A percentile compares a stretch with the other conserved stretches of the same genome.
Evolutionary conservation across 2,888 invertebrate genomes (phyloP).

Genomic region (Lycophotia porphyrea): DNA sequence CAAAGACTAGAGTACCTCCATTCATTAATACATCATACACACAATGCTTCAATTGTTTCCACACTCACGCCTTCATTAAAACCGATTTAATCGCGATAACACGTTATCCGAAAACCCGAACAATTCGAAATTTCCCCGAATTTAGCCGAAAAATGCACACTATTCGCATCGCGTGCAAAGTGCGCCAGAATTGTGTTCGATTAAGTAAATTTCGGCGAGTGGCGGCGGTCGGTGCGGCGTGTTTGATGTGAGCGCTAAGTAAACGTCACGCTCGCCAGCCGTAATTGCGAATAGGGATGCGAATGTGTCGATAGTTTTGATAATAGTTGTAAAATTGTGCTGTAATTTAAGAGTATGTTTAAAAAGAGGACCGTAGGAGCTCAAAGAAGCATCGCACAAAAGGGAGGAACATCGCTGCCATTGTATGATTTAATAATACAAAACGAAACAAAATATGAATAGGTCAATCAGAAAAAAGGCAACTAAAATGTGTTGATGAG

Average conservation of each 20-base stretch:
- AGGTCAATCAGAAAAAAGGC: background rate
- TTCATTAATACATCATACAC: slow-evolving; percentile 41
- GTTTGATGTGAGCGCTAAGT: slow-evolving; percentile 85
- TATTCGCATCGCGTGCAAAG: slow-evolving; percentile 59
- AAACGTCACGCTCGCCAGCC: slow-evolving; percentile 82
- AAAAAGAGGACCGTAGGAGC: no score
- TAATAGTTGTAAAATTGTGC: background rate
- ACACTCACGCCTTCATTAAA: slow-evolving; percentile 40
- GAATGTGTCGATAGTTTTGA: slow-evolving; percentile 59
- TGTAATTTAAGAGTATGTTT: background rate
- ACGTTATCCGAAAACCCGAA: slow-evolving; percentile 34
- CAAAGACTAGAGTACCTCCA: background rate
- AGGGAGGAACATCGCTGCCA: background rate
- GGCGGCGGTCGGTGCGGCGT: slow-evolving; percentile 73
- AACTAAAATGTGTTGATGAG: background rate
- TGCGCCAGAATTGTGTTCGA: slow-evolving; percentile 71
- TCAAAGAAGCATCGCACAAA: background rate
- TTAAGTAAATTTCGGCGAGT: slow-evolving; percentile 81
- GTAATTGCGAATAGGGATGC: slow-evolving; percentile 78
- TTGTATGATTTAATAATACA: background rate
- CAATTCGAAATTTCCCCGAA: slow-evolving; percentile 53
- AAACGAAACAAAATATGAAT: background rate
- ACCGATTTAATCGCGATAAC: slow-evolving; percentile 49
- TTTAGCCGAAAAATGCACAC: slow-evolving; percentile 50
- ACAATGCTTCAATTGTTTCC: slow-evolving; percentile 37